Conservation (phyloP, 35 echinoderm and acorn worm species). For the Chiridota heheva region DNA sequence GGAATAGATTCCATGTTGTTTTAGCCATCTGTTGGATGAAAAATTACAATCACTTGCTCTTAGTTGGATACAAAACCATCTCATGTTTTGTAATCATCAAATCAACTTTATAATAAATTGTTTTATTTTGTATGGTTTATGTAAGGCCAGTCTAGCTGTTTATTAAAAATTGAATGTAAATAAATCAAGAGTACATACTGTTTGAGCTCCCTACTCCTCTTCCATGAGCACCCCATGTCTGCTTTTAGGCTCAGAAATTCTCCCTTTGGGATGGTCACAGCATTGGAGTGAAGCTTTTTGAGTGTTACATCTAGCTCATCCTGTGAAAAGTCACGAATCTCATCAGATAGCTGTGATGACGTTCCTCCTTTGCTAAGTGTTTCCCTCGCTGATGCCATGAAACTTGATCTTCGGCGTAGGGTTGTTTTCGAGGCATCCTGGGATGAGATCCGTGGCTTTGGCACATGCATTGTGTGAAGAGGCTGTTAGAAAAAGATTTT, state of each 20-base stretch:
- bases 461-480: constrained; percentile 7
- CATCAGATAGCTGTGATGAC: background rate
- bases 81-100: too few relatives aligned
- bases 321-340: background rate
- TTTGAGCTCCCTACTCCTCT: constrained; percentile 8
- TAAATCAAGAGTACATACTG: too few relatives aligned
- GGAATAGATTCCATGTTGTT: constrained; percentile 2
- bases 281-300: background rate
- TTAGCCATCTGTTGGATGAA: constrained; percentile 32
- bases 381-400: background rate
- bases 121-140: too few relatives aligned
- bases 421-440: background rate
- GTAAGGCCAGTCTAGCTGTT: too few relatives aligned
- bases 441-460: background rate
- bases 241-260: background rate
- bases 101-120: too few relatives aligned
- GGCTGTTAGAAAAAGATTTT: constrained; percentile 17
- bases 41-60: too few relatives aligned
- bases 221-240: background rate
- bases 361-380: background rate
- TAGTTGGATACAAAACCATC: too few relatives aligned
- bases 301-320: background rate
- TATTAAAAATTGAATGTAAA: too few relatives aligned
- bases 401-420: background rate
- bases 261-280: background rate